Percentiles rank a stretch among this genome's conserved stretches.
Evolutionary conservation across 1,140 invertebrate species (phyloP).

Genomic region (Habropoda laboriosa): DNA sequence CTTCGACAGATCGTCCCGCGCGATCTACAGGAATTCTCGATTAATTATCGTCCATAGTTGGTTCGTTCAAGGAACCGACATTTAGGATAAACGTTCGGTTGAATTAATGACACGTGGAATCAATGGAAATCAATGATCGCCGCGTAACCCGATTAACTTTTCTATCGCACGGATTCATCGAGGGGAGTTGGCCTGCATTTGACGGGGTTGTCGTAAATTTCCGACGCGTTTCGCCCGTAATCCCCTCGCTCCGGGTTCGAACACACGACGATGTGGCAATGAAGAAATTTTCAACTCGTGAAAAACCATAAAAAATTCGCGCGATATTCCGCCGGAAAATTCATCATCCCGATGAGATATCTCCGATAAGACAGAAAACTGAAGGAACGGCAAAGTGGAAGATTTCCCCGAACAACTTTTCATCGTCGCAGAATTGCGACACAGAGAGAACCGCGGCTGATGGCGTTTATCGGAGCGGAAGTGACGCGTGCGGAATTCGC

Average conservation of each 20-base stretch:
- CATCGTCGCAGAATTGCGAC: slow-evolving; percentile 21
- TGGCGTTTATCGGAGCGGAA: slow-evolving; percentile 45
- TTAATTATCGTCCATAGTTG: too few species aligned
- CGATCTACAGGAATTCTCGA: too few species aligned
- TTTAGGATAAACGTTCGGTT: slow-evolving; percentile 14
- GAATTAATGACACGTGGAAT: slow-evolving; percentile 18
- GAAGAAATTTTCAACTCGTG: too few species aligned
- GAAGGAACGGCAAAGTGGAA: too few species aligned
- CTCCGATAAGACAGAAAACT: too few species aligned
- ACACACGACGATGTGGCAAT: background rate
- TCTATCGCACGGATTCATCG: background rate
- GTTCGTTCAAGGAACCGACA: background rate
- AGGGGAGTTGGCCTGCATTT: slow-evolving; percentile 10
- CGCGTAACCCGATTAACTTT: slow-evolving; percentile 55
- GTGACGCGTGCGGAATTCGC: slow-evolving; percentile 49
- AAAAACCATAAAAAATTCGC: too few species aligned
- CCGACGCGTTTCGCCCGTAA: background rate
- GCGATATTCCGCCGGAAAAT: too few species aligned
- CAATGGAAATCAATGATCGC: slow-evolving; percentile 38
- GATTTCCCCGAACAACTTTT: background rate
- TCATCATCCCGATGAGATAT: background rate
- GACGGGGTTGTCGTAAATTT: slow-evolving; percentile 7
- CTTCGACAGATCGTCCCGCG: too few species aligned
- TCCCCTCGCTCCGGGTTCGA: background rate
- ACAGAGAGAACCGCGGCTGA: background rate